Base-by-base conservation (phyloP, 2,797 vertebrate species). In the Helicolenus hilgendorfi region DNA sequence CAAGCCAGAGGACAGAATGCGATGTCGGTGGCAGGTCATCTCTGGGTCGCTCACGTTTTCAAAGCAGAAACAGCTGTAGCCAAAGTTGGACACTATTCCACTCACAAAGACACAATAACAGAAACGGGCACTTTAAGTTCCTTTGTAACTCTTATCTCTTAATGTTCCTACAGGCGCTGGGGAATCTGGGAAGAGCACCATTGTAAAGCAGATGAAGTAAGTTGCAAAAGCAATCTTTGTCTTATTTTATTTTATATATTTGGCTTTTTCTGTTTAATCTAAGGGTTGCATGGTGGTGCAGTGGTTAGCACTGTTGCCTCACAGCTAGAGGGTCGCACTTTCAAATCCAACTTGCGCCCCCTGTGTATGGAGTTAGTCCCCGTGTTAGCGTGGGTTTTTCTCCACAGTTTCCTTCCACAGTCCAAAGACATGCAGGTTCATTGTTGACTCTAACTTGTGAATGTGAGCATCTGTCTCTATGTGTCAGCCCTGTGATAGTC, bases 161-260 rank as follows among this genome's bases (percentile, higher is more conserved):
- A 13, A 45, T 91, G 74, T 95, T 85, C 79, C 92, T 72, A 87
- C 94, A 98, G 98, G 97, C 94, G 98, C 98, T n/a, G 98, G 98
- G 6, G 98, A 98, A 91, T 98, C 98, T 60, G 98, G 98, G 63
- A 98, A 98, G 94, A 98, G 98, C 91, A 98, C 98, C 86, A 98
- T 98, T 73, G 98, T 98, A 76, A 98, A 98, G 96, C 98, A 98
- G 94, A 98, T 98, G 98, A 98, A 98, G 97, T 98, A 92, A 97
- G 98, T 97, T 60, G 72, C 49, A 82, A 70, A 79, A 73, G 22
- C 3, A 65, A 11, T 56, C 7, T 77, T 58, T 35, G 26, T 85
- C 14, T 70, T 6, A 20, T 49, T 72, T 62, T 71, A 7, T 20
- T 75, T 4, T 7, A 31, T 20, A 26, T 35, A 18, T 9, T 62